Percentiles rank a stretch among this genome's conserved stretches.
These are phyloP conservation scores for Galeopsomyia nigrocyanea DNA, from an alignment of 2,888 invertebrate species.

Conservation along the genomic window DNA sequence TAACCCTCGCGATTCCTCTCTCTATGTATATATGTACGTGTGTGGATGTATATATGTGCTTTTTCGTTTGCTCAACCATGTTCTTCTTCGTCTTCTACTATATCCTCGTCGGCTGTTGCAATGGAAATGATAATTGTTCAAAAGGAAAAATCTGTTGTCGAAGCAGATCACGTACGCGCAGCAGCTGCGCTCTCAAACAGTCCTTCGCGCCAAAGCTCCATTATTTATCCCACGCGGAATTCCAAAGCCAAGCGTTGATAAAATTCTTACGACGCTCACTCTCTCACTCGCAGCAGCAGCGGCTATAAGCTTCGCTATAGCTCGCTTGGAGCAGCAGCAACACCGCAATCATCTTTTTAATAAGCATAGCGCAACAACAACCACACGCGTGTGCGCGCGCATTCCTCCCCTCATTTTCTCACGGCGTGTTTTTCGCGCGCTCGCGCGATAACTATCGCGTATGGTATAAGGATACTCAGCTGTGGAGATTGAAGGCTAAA, in stretches of 20 bases:
- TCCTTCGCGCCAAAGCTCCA: no score
- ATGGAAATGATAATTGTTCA: no score
- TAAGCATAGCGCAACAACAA: background rate
- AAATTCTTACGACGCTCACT: background rate
- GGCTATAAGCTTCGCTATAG: background rate
- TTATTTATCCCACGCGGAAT: no score
- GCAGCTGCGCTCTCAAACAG: no score
- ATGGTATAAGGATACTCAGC: background rate
- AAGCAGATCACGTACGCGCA: no score
- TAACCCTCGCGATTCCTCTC: constrained; percentile 2
- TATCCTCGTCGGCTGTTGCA: no score
- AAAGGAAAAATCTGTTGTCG: no score
- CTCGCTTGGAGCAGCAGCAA: constrained; percentile 1
- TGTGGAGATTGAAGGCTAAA: background rate
- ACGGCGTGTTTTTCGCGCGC: constrained; percentile 23
- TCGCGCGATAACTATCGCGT: background rate
- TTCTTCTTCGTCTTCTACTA: no score
- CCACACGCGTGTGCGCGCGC: constrained; percentile 11
- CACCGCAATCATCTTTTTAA: constrained; percentile 13
- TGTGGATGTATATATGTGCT: constrained; percentile 5
- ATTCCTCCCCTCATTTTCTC: constrained; percentile 39
- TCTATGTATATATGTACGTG: background rate
- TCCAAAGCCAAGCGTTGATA: no score
- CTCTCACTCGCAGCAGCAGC: background rate
- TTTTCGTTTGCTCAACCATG: no score